phyloP scores from a whole-genome alignment of 2,113 vertebrate genomes.

The Pimephales promelas region DNA sequence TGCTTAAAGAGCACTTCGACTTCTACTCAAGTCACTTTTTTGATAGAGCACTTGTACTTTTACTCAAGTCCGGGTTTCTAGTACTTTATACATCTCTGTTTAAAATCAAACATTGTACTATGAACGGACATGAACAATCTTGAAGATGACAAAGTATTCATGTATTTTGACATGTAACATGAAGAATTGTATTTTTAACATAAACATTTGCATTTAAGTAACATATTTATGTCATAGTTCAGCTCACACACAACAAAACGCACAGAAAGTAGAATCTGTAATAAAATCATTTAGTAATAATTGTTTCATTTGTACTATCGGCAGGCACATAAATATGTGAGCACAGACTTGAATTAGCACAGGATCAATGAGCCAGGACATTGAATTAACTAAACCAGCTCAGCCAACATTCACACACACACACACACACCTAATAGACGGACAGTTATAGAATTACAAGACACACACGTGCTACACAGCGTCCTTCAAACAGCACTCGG shows the following conservation, averaged over 20 bases:
- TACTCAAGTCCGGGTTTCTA: too few species aligned
- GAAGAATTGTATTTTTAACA: too few species aligned
- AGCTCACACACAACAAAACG: not conserved
- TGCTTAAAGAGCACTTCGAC: too few species aligned
- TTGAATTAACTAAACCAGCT: slow-evolving; percentile 67
- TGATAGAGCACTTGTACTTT: too few species aligned
- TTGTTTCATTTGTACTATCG: slow-evolving; percentile 26
- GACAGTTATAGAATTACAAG: not conserved
- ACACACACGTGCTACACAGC: not conserved
- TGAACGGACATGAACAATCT: too few species aligned
- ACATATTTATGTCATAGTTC: not conserved
- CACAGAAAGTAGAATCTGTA: not conserved
- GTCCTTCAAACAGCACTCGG: slow-evolving; percentile 9
- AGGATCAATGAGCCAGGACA: slow-evolving; percentile 66
- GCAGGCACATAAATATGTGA: slow-evolving; percentile 66
- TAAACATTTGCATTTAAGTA: too few species aligned
- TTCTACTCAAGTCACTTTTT: too few species aligned
- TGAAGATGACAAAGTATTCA: too few species aligned
- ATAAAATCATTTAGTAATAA: slow-evolving; percentile 26
- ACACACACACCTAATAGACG: slow-evolving; percentile 1
- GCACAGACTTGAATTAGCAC: slow-evolving; percentile 70
- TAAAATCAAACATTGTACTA: too few species aligned
- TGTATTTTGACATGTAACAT: too few species aligned
- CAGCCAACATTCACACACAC: not conserved
- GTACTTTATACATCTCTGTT: too few species aligned